A percentile compares a stretch with the other conserved stretches of the same genome.
These are phyloP conservation scores for Drosophila siamana DNA, from an alignment of 2,888 invertebrate species.

Conservation along the genomic window DNA sequence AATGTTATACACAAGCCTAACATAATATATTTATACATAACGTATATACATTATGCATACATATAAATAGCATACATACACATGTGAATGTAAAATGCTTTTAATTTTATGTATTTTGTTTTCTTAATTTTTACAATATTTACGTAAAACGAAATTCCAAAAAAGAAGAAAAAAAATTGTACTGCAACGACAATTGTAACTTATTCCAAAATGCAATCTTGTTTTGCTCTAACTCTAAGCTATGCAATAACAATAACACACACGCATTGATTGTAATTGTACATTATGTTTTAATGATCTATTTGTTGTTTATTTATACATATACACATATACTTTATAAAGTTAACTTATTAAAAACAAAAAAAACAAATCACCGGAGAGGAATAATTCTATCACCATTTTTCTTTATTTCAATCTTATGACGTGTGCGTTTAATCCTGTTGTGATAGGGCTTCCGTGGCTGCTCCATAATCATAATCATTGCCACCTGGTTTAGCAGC, in stretches of 20 bases:
- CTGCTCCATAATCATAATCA: constrained; percentile 31
- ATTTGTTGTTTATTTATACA: constrained; percentile 80
- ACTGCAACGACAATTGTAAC: constrained; percentile 70
- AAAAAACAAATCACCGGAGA: constrained; percentile 54
- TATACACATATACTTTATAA: constrained; percentile 65
- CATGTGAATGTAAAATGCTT: constrained; percentile 64
- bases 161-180: constrained; percentile 16
- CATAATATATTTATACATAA: constrained; percentile 57
- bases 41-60: constrained; percentile 51
- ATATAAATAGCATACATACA: constrained; percentile 59
- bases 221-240: constrained; percentile 72
- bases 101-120: constrained; percentile 34
- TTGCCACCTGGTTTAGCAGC: constrained; percentile 28
- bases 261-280: constrained; percentile 66
- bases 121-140: constrained; percentile 20
- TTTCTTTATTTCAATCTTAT: neutral
- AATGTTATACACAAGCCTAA: constrained; percentile 68
- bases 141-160: constrained; percentile 34
- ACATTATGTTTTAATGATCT: constrained; percentile 73
- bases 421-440: neutral
- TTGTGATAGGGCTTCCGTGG: constrained; percentile 52
- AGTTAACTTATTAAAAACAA: constrained; percentile 73
- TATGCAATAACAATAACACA: constrained; percentile 40
- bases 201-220: constrained; percentile 69
- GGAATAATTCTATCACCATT: constrained; percentile 3